These are phyloP conservation scores for Chelonus formosanus DNA, from an alignment of 2,888 invertebrate genomes.

Conservation along the genomic window DNA sequence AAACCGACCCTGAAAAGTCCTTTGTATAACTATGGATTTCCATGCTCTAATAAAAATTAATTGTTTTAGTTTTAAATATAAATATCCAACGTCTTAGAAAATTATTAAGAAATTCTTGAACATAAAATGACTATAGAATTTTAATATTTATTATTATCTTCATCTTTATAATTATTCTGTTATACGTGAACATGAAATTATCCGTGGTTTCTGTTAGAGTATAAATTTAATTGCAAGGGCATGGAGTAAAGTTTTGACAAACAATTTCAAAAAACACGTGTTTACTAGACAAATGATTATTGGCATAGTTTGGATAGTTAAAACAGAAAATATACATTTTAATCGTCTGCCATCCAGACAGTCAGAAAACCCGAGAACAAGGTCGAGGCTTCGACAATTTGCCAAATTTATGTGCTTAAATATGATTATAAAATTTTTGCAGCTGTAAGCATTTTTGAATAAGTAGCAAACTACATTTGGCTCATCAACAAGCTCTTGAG, in stretches of 20 bases:
- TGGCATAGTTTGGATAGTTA: conserved; percentile 7
- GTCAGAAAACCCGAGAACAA: conserved; percentile 14
- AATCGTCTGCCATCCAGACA: neutral
- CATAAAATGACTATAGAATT: too few species aligned
- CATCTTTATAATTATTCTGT: too few species aligned
- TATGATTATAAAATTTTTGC: neutral
- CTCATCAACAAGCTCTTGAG: neutral
- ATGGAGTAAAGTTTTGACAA: neutral
- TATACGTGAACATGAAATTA: too few species aligned
- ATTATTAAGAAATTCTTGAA: too few species aligned
- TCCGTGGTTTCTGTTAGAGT: too few species aligned
- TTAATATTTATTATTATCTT: too few species aligned
- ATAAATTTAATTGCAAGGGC: too few species aligned
- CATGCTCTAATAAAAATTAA: too few species aligned
- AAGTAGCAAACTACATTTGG: neutral
- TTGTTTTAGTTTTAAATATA: too few species aligned
- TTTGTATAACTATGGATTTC: too few species aligned
- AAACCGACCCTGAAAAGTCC: too few species aligned
- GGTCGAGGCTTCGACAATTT: conserved; percentile 29
- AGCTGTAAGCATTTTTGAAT: neutral
- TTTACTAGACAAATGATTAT: conserved; percentile 6
- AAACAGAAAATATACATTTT: conserved; percentile 2
- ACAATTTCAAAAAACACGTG: conserved; percentile 4
- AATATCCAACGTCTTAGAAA: too few species aligned
- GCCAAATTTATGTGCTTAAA: conserved; percentile 17